A percentile compares a stretch with the other conserved stretches of the same genome.
phyloP scores from a whole-genome alignment of 1,140 invertebrate species.

The Temnothorax curvispinosus region DNA sequence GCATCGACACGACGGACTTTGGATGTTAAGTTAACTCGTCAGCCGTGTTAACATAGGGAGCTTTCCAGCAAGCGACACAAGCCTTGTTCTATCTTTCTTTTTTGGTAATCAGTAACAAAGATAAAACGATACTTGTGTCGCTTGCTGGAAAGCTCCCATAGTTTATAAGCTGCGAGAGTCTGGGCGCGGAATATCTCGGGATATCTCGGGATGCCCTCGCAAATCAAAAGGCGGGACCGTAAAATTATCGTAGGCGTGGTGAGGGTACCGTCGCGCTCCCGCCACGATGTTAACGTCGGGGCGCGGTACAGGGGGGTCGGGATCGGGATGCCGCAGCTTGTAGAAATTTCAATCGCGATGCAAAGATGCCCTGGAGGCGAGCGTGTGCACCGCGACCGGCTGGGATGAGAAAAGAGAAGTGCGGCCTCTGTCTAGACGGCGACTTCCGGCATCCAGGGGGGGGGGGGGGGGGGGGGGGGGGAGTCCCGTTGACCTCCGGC shows the following conservation, averaged over 20 bases:
- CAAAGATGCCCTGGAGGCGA: background rate
- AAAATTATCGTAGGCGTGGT: slow-evolving; percentile 15
- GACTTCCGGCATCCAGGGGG: slow-evolving; percentile 21
- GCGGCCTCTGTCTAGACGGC: slow-evolving; percentile 18
- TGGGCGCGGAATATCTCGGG: background rate
- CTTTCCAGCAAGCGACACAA: too few species aligned
- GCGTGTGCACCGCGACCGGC: background rate
- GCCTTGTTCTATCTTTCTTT: too few species aligned
- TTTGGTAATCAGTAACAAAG: too few species aligned
- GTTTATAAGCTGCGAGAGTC: background rate
- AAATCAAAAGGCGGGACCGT: background rate
- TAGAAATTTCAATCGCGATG: slow-evolving; percentile 52
- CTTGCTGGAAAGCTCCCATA: too few species aligned
- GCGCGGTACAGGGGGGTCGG: background rate
- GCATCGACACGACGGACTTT: background rate
- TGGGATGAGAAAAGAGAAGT: slow-evolving; percentile 60
- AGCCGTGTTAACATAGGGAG: background rate
- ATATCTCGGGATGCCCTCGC: background rate
- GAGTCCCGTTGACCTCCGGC: background rate
- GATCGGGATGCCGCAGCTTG: slow-evolving; percentile 6
- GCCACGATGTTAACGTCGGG: background rate
- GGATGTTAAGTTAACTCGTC: background rate
- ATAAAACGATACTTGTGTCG: too few species aligned
- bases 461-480: background rate
- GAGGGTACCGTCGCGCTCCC: background rate